Conservation (phyloP, 1,140 invertebrate genomes). For the Drosophila serrata region DNA sequence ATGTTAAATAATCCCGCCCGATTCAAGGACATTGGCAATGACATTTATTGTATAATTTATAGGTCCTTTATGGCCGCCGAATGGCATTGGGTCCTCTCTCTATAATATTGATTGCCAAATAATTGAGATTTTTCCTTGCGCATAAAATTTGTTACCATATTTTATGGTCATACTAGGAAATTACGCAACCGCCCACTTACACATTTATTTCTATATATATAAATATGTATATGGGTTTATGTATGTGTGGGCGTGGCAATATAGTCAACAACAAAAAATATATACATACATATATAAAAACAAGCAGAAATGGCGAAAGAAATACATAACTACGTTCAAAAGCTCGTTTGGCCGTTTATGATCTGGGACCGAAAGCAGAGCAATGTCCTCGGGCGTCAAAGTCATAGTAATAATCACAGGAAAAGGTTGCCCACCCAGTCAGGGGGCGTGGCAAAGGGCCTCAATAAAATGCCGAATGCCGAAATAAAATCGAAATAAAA, state of each 20-base stretch:
- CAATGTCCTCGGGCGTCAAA: slow-evolving; percentile 57
- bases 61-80: slow-evolving; percentile 65
- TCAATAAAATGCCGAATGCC: slow-evolving; percentile 75
- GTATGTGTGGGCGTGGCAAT: slow-evolving; percentile 19
- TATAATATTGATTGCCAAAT: slow-evolving; percentile 81
- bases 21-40: slow-evolving; percentile 69
- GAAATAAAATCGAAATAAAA: slow-evolving; percentile 78
- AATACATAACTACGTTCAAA: slow-evolving; percentile 65
- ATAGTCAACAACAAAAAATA: slow-evolving; percentile 16
- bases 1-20: slow-evolving; percentile 67
- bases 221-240: slow-evolving; percentile 9
- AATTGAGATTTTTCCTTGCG: slow-evolving; percentile 73
- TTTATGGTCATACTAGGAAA: slow-evolving; percentile 51
- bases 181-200: slow-evolving; percentile 36
- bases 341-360: slow-evolving; percentile 73
- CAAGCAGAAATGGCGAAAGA: slow-evolving; percentile 15
- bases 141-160: slow-evolving; percentile 71
- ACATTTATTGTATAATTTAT: slow-evolving; percentile 81
- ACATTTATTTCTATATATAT: slow-evolving; percentile 6
- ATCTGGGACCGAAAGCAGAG: slow-evolving; percentile 33
- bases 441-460: slow-evolving; percentile 57
- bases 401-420: slow-evolving; percentile 74
- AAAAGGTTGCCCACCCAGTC: slow-evolving; percentile 59
- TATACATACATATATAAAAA: slow-evolving; percentile 7
- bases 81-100: slow-evolving; percentile 24